Evolutionary conservation across 1,140 invertebrate genomes (phyloP), one percentile per base, ranked within the genome.

Genomic region (Rhyacophila brunnea): DNA sequence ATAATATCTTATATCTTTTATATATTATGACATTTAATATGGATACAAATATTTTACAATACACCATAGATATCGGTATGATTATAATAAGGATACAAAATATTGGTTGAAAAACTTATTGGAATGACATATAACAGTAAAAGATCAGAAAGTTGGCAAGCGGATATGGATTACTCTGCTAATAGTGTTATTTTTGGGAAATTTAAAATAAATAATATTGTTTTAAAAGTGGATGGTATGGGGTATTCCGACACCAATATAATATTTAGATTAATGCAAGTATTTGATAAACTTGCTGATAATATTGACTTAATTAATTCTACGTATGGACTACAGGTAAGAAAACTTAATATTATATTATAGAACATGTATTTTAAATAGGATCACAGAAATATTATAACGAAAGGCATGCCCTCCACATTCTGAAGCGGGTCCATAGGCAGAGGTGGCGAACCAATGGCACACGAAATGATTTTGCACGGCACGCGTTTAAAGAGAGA

Each of bases 311-410:
- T 45, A 5, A 45, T 45, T 6, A 45, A 45, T 19, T 15, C 43
- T 17, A 45, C 14, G 2, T 45, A 45, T 45, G 43, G 7, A 45
- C 9, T 19, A 15, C 43, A 45, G 43, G 43, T 45, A n/a, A n/a
- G n/a, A n/a, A n/a, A n/a, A n/a, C n/a, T n/a, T n/a, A n/a, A n/a
- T n/a, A n/a, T n/a, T n/a, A n/a, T n/a, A n/a, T n/a, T n/a, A n/a
- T n/a, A n/a, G n/a, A n/a, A n/a, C n/a, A n/a, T n/a, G n/a, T n/a
- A n/a, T n/a, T n/a, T n/a, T n/a, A n/a, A n/a, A n/a, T n/a, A n/a
- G n/a, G n/a, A n/a, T n/a, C n/a, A n/a, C n/a, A n/a, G n/a, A n/a
- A n/a, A n/a, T n/a, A n/a, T n/a, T n/a, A n/a, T n/a, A n/a, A n/a
- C n/a, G n/a, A n/a, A n/a, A n/a, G n/a, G n/a, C n/a, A n/a, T n/a